Base-by-base conservation (phyloP, 2,888 invertebrate genomes). In the Gymnosoma rotundatum region DNA sequence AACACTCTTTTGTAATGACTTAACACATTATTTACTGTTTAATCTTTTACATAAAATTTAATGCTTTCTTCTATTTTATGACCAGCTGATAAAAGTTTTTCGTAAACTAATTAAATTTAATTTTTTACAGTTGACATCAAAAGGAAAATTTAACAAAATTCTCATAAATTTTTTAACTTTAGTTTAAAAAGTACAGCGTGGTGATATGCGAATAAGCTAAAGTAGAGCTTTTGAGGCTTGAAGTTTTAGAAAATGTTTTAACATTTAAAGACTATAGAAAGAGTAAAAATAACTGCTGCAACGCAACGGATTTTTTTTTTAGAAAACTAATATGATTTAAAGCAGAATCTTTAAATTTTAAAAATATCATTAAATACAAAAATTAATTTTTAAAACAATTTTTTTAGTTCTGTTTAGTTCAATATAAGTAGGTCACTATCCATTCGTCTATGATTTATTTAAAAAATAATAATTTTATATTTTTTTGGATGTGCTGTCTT, bases 41-140 rank as follows among this genome's bases (percentile, higher is more conserved):
- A n/a, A 66, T 42, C 6, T 73, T 73, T 79, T 32, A 18, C 45
- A 52, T 60, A 78, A 72, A 79, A 73, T 79, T 66, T 73, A 73
- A 52, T 73, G 60, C 52, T 60, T 45, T 78, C 63, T 45, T n/a
- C 45, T 63, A 63, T 80, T 74, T 73, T 73, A 78, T 78, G 73
- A 67, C 61, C 78, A 69, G 54, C 63, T 69, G 63, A 70, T 78
- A 83, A 83, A 83, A 72, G 78, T 76, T 78, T 78, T 83, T 58
- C 73, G 74, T 73, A 69, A 83, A 78, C 63, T 73, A 70, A 78
- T 74, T 72, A 66, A 64, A 78, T 69, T 84, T 58, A 67, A 76
- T 38, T 66, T 76, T 76, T 36, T 6, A 36, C 16, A 61, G 67
- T 72, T 78, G 76, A 81, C 69, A 78, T 64, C 73, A 48, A 60